Percentiles rank a stretch among this genome's conserved stretches.
These are phyloP conservation scores for Limonius californicus DNA, from an alignment of 1,140 invertebrate species.

Conservation along the genomic window DNA sequence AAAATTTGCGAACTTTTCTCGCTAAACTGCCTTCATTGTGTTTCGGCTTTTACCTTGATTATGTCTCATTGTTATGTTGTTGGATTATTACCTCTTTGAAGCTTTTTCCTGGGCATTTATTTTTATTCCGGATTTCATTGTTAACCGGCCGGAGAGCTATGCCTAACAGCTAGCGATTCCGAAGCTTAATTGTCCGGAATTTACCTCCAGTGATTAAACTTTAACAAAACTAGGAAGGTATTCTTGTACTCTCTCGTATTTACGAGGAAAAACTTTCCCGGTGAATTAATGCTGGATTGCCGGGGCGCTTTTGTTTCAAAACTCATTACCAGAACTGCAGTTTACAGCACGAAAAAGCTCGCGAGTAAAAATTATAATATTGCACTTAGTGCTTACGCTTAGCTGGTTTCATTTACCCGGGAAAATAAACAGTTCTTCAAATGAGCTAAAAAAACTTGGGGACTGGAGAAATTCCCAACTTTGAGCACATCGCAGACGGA, in stretches of 20 bases:
- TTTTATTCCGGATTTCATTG: slow-evolving; percentile 7
- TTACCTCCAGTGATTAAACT: slow-evolving; percentile 30
- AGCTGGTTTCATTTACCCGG: slow-evolving; percentile 29
- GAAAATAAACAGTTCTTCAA: slow-evolving; percentile 14
- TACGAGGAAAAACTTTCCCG: slow-evolving; percentile 26
- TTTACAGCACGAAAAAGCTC: slow-evolving; percentile 29
- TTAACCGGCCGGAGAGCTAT: not conserved
- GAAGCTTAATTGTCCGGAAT: slow-evolving; percentile 29
- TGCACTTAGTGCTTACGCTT: slow-evolving; percentile 25
- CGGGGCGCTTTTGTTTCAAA: slow-evolving; percentile 27
- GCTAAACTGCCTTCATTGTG: slow-evolving; percentile 28
- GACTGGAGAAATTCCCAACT: not conserved
- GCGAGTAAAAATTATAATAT: slow-evolving; percentile 34
- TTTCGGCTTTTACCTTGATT: slow-evolving; percentile 30
- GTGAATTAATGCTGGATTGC: slow-evolving; percentile 29
- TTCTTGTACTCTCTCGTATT: slow-evolving; percentile 22
- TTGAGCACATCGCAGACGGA: not conserved
- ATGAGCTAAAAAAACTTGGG: not conserved
- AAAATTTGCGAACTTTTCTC: slow-evolving; percentile 28
- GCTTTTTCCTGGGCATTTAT: not conserved
- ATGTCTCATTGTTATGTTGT: slow-evolving; percentile 31
- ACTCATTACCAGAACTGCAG: slow-evolving; percentile 31
- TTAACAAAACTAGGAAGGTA: slow-evolving; percentile 24
- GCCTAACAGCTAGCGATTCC: slow-evolving; percentile 11
- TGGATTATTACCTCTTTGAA: slow-evolving; percentile 23